Base-by-base conservation (phyloP, 2,888 invertebrate species). In the Hipparchia sbordonii region DNA sequence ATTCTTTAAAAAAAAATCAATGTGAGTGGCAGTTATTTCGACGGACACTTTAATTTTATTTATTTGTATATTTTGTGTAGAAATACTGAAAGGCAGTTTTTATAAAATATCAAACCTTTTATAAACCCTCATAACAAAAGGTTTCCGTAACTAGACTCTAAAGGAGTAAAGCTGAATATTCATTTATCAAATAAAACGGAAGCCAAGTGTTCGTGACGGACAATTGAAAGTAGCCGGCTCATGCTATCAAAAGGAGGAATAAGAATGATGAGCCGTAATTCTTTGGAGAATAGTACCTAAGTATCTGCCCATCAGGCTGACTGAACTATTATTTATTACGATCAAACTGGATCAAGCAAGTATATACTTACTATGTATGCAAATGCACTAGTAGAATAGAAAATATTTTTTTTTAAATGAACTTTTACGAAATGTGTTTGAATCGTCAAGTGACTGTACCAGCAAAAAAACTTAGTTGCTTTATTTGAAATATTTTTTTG, bases 161-260 rank as follows among this genome's bases (percentile, higher is more conserved):
- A 74, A 48, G 61, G 74, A 69, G 39, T 48, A 56, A 66, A 72
- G 69, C 72, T 72, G 69, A 74, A 71, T 74, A 72, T 74, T 74
- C 71, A 74, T 74, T 74, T 74, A 74, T 72, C 72, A 73, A 72
- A 73, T 73, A 75, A 70, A 73, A 67, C 68, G 73, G 71, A 70
- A 73, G 68, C 59, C 70, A 56, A 71, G 71, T 68, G 74, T 69
- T 73, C 69, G 75, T 75, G 75, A 75, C 69, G 75, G 71, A 71
- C 75, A 69, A 62, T 71, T 69, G 52, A 75, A 75, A 75, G 72
- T 63, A 72, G 75, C 68, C 68, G 72, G 68, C 48, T 69, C 69
- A 45, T 57, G 61, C 69, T 67, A 71, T 71, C 75, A 75, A 75
- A 73, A 68, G 69, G 68, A 62, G 63, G 60, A 68, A 66, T 69